Evolutionary conservation across 2,113 vertebrate species (phyloP), one percentile per base, ranked within the genome.

Genomic region (Corvus hawaiiensis): DNA sequence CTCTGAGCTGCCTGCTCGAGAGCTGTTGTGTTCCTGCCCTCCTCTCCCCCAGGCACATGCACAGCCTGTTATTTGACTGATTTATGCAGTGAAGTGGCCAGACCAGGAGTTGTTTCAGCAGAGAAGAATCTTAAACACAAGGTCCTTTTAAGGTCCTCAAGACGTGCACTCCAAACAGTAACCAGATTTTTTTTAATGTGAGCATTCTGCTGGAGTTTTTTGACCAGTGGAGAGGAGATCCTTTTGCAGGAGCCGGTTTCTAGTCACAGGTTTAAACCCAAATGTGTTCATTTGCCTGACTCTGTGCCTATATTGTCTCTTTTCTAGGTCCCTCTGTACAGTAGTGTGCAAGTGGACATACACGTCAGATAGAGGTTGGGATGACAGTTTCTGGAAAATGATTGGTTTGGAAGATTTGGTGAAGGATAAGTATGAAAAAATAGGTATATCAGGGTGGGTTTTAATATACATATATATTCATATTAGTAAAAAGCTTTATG

Each of bases 301-400:
- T 93, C 33, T 58, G 7, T 90, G 12, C 24, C 13, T 94, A 0
- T 85, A 4, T 93, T 74, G 33, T 48, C 16, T 93, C 84, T 85
- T 96, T 87, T 77, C 59, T 93, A 99, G 99, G 80, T 99, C 99
- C 91, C 98, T 99, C 68, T 99, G 99, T 83, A 99, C 99, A 13
- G 93, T 99, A 82, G 98, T 99, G 81, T 99, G 99, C 96, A 99
- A 99, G 88, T 99, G 99, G 99, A 99, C 98, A 0, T 99, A 99
- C 86, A 98, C 98, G 2, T 97, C 98, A n/a, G 98, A 98, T 56
- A 97, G 95, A n/a, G 99, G 99, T 59, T 99, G 99, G 99, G 98
- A 99, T 59, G 96, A 98, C 86, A 98, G 95, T 64, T 99, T 99
- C 95, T 99, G 99, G 99, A 98, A 96, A 11, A 90, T 61, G 76